Evolutionary conservation across 2,888 invertebrate species (phyloP).

Genomic region (Petrolisthes manimaculis): DNA sequence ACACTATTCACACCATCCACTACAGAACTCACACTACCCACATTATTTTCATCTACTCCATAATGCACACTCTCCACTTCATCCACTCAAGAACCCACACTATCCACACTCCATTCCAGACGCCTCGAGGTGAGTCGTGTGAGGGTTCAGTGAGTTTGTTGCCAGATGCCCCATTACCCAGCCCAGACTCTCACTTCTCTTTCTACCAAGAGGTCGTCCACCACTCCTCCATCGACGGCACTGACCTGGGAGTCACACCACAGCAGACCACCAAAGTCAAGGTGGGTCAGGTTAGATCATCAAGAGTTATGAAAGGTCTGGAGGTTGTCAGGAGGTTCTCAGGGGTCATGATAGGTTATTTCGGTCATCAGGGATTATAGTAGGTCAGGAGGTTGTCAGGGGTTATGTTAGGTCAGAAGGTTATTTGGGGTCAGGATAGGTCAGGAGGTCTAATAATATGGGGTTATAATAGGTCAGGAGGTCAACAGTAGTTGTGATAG

Average conservation of each 20-base stretch:
- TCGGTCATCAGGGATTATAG: background rate
- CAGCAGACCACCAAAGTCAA: background rate
- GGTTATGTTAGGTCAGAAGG: background rate
- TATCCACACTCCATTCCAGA: background rate
- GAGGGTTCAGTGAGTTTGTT: slow-evolving; percentile 14
- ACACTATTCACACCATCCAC: no score
- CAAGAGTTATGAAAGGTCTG: background rate
- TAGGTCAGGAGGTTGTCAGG: background rate
- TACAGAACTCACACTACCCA: no score
- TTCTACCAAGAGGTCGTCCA: slow-evolving; percentile 22
- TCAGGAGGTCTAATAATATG: background rate
- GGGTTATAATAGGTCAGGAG: background rate
- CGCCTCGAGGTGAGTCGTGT: slow-evolving; percentile 32
- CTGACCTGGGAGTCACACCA: background rate
- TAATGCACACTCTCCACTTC: no score
- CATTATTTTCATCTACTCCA: no score
- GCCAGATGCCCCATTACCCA: slow-evolving; percentile 2
- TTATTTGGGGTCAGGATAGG: background rate
- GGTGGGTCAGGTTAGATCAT: background rate
- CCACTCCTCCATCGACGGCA: slow-evolving; percentile 25
- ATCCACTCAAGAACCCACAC: background rate
- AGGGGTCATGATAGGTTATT: background rate
- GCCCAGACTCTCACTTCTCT: slow-evolving; percentile 10
- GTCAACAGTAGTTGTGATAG: background rate
- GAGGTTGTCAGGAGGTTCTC: background rate